phyloP scores from a whole-genome alignment of 2,888 invertebrate species.

The Leptura quadrifasciata region DNA sequence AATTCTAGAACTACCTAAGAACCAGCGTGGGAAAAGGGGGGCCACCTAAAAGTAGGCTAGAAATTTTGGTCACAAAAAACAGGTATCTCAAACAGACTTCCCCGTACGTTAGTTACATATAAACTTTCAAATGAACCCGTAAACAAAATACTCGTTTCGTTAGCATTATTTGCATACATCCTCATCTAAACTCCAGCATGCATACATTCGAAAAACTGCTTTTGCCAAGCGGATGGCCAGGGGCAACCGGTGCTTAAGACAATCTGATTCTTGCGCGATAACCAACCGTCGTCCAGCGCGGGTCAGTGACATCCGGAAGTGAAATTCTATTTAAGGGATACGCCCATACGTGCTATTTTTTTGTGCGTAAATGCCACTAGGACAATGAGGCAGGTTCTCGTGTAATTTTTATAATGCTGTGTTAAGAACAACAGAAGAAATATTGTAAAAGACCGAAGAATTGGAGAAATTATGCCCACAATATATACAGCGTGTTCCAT shows the following conservation, averaged over 20 bases:
- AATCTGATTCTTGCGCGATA: slow-evolving; percentile 14
- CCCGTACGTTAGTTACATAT: too few species aligned
- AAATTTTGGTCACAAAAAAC: too few species aligned
- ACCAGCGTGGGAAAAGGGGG: too few species aligned
- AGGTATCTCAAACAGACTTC: too few species aligned
- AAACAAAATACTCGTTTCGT: neutral
- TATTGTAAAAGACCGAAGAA: too few species aligned
- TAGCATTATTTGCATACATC: neutral
- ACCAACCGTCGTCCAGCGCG: neutral
- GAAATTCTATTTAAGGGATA: slow-evolving; percentile 15
- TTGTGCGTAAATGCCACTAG: neutral
- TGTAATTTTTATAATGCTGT: neutral
- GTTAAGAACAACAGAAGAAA: too few species aligned
- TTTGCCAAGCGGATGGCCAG: neutral
- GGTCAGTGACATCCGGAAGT: slow-evolving; percentile 25
- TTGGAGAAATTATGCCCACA: too few species aligned
- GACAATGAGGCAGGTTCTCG: neutral
- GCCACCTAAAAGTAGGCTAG: too few species aligned
- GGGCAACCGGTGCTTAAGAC: slow-evolving; percentile 3
- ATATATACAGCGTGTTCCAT: too few species aligned
- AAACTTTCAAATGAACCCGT: too few species aligned
- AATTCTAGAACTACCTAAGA: too few species aligned
- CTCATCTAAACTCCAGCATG: neutral
- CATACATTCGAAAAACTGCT: neutral
- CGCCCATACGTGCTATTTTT: slow-evolving; percentile 13